A percentile compares a stretch with the other conserved stretches of the same genome.
Evolutionary conservation across 2,888 invertebrate species (phyloP).

Genomic region (Drosophila tripunctata): DNA sequence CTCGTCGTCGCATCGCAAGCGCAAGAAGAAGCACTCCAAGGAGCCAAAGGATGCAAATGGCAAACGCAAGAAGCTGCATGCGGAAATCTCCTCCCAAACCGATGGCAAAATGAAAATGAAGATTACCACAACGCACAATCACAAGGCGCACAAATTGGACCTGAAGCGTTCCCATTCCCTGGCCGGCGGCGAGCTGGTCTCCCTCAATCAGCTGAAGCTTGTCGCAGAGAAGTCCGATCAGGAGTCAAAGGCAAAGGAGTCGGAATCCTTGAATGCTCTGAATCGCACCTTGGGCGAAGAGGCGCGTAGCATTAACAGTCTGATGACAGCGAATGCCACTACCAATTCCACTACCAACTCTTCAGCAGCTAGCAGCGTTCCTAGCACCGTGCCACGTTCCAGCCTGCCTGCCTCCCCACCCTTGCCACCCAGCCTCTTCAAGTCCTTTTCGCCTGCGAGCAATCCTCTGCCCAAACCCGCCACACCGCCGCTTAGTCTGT

Average conservation of each 20-base stretch:
- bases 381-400: not conserved
- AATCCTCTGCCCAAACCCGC: constrained; percentile 1
- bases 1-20: constrained; percentile 85
- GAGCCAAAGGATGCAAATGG: constrained; percentile 83
- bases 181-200: constrained; percentile 55
- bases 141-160: constrained; percentile 77
- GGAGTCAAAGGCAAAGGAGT: constrained; percentile 1
- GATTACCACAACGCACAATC: constrained; percentile 81
- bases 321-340: constrained; percentile 44
- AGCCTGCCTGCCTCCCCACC: constrained; percentile 82
- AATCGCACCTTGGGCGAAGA: constrained; percentile 75
- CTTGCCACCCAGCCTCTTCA: constrained; percentile 83
- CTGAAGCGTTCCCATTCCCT: constrained; percentile 71
- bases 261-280: constrained; percentile 55
- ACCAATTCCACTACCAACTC: not conserved
- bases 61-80: constrained; percentile 86
- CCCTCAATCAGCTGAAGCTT: constrained; percentile 43
- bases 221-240: constrained; percentile 33
- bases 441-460: constrained; percentile 65
- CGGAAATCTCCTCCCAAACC: constrained; percentile 85
- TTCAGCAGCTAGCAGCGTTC: too few species aligned
- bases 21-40: constrained; percentile 87
- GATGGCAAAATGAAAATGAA: constrained; percentile 86
- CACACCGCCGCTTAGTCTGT: constrained; percentile 13
- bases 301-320: constrained; percentile 69